These are phyloP conservation scores for Oscheius myriophilus DNA, from an alignment of 2,888 invertebrate species.

Conservation along the genomic window DNA sequence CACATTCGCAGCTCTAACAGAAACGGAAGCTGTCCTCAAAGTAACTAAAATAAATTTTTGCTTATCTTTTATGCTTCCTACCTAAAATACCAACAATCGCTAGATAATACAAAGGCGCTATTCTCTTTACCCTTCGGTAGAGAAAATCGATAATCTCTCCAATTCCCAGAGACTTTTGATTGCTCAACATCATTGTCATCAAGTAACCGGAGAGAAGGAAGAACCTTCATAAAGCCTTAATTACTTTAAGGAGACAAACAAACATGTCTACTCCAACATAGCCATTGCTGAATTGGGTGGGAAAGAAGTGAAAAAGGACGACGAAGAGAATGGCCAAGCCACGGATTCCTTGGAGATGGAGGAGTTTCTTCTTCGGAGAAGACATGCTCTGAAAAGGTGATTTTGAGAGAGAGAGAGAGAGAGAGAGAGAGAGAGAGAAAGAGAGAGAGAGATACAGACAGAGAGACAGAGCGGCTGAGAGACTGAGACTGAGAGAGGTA, in stretches of 20 bases:
- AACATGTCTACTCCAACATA: slow-evolving; percentile 13
- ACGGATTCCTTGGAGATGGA: slow-evolving; percentile 14
- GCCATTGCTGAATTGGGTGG: slow-evolving; percentile 5
- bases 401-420: too few species aligned
- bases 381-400: too few species aligned
- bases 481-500: too few species aligned
- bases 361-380: slow-evolving; percentile 1
- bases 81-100: slow-evolving; percentile 4
- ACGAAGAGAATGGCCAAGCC: slow-evolving; percentile 6
- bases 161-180: not conserved
- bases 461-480: too few species aligned
- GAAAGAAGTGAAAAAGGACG: slow-evolving; percentile 7
- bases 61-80: too few species aligned
- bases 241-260: not conserved
- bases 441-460: too few species aligned
- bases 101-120: slow-evolving; percentile 12
- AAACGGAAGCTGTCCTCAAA: not conserved
- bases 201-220: slow-evolving; percentile 16
- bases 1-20: not conserved
- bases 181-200: slow-evolving; percentile 17
- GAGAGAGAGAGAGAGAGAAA: too few species aligned
- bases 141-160: not conserved
- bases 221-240: not conserved
- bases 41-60: too few species aligned
- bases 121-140: slow-evolving; percentile 10